These are phyloP conservation scores for Caenorhabditis tropicalis DNA, from an alignment of 1,140 invertebrate genomes.

Conservation along the genomic window DNA sequence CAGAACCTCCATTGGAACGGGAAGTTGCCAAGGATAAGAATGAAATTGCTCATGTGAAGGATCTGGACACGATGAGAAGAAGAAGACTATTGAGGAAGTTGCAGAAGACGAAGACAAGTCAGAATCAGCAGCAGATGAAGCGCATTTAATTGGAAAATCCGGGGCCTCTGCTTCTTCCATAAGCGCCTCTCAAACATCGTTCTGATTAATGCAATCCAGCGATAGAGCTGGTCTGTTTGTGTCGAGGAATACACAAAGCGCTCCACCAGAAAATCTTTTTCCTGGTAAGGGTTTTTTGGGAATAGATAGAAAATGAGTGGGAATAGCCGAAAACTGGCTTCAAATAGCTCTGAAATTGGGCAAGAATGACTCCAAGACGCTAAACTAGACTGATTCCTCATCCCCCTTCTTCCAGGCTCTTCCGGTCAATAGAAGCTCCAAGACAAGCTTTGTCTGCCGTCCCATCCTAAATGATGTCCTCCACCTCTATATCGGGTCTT, in stretches of 20 bases:
- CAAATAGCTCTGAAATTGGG: too few relatives aligned
- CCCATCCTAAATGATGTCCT: conserved; percentile 19
- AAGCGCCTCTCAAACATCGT: conserved; percentile 78
- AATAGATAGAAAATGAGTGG: neutral
- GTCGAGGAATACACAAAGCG: too few relatives aligned
- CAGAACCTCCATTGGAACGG: neutral
- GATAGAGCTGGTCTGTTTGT: too few relatives aligned
- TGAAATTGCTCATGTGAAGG: conserved; percentile 5
- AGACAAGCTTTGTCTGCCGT: neutral
- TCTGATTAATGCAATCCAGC: too few relatives aligned
- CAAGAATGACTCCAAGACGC: too few relatives aligned
- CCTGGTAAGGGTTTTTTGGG: conserved; percentile 42
- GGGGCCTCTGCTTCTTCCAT: conserved; percentile 50
- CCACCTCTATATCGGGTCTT: neutral
- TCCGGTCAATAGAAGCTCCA: conserved; percentile 9
- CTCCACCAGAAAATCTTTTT: too few relatives aligned
- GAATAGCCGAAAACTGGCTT: too few relatives aligned
- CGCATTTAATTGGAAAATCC: conserved; percentile 17
- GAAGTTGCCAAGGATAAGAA: neutral
- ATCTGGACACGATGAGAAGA: neutral
- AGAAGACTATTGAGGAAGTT: too few relatives aligned
- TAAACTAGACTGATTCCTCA: conserved; percentile 51
- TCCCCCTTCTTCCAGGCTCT: too few relatives aligned
- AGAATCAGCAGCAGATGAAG: too few relatives aligned
- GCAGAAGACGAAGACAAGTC: too few relatives aligned